These are phyloP conservation scores for Cancer borealis DNA, from an alignment of 2,888 invertebrate species.

Conservation along the genomic window DNA sequence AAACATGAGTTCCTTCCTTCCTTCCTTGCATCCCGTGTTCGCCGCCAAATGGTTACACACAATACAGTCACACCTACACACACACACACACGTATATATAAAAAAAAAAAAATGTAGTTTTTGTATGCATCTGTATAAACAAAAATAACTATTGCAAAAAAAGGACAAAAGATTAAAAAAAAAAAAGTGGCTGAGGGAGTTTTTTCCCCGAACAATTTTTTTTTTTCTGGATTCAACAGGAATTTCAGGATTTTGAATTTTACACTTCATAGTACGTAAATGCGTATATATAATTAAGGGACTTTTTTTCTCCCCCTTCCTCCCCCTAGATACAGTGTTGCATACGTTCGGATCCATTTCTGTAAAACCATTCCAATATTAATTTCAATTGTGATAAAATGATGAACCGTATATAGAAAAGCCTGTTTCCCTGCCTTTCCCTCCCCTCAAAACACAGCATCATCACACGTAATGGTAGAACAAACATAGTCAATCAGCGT, in stretches of 20 bases:
- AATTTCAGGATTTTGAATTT: neutral
- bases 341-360: neutral
- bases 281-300: neutral
- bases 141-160: too few relatives aligned
- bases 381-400: neutral
- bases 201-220: neutral
- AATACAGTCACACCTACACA: constrained; percentile 1
- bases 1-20: neutral
- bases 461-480: neutral
- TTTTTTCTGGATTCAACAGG: neutral
- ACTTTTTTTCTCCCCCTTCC: neutral
- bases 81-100: neutral
- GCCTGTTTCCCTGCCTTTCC: neutral
- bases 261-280: neutral
- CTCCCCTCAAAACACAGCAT: neutral
- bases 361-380: neutral
- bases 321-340: neutral
- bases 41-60: neutral
- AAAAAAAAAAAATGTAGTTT: neutral
- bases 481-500: constrained; percentile 21
- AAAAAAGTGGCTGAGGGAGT: neutral
- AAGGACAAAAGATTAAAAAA: neutral
- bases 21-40: constrained; percentile 10
- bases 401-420: neutral
- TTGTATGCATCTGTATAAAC: neutral